phyloP scores from a whole-genome alignment of 2,797 vertebrate species.

The Ptychobarbus kaznakovi region DNA sequence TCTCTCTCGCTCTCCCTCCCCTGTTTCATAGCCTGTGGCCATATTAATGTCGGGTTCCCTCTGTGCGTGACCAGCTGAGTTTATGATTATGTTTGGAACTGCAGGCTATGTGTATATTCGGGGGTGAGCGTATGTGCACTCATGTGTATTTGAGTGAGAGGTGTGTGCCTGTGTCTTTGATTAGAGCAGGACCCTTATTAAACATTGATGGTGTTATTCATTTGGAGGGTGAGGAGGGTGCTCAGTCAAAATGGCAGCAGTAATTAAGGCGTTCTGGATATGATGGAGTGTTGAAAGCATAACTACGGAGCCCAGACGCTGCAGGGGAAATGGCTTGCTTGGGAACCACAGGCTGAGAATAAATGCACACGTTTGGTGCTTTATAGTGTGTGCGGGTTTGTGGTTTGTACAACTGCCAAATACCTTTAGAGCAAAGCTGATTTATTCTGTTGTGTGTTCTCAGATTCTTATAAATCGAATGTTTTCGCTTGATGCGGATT shows the following conservation, averaged over 20 bases:
- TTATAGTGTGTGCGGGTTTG: constrained; percentile 34
- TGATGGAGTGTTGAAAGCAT: constrained; percentile 86
- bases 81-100: constrained; percentile 68
- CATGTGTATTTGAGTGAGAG: constrained; percentile 44
- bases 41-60: constrained; percentile 39
- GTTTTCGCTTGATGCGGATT: constrained; percentile 13
- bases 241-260: constrained; percentile 91
- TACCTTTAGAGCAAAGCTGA: constrained; percentile 23
- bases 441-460: constrained; percentile 4
- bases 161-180: constrained; percentile 54
- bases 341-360: constrained; percentile 29
- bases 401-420: constrained; percentile 3
- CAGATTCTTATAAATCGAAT: neutral
- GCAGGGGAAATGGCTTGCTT: constrained; percentile 46
- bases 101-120: constrained; percentile 70
- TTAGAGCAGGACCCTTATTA: constrained; percentile 81
- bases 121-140: constrained; percentile 32
- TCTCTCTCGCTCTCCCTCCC: neutral
- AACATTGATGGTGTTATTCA: constrained; percentile 96
- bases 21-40: constrained; percentile 20
- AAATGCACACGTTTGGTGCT: constrained; percentile 21
- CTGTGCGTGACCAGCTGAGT: constrained; percentile 52
- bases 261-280: constrained; percentile 86
- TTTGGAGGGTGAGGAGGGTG: constrained; percentile 84
- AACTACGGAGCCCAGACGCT: constrained; percentile 68